Evolutionary conservation across 2,113 vertebrate species (phyloP), one percentile per base, ranked within the genome.

Genomic region (Talpa occidentalis): DNA sequence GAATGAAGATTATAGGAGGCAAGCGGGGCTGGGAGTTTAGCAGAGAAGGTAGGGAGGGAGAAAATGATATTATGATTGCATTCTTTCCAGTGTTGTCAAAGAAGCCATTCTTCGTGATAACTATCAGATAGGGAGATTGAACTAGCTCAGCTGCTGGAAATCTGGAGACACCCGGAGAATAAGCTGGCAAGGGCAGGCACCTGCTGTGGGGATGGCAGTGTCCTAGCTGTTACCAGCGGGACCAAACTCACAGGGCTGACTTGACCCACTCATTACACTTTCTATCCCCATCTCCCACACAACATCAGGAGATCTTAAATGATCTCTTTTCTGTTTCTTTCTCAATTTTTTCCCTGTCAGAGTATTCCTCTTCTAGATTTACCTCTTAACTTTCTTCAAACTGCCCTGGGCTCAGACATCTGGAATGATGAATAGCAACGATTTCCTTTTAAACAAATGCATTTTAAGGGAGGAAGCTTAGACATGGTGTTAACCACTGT

Each of bases 141-240:
- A 49, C 64, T 32, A n/a, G 66, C 47, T 52, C 24, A 72, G 30
- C 9, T 28, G 15, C 19, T 85, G 64, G 62, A 69, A 67, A 15
- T 24, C 59, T 30, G 35, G n/a, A 66, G 19, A 10, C 9, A 28
- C 16, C 11, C 35, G 32, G 37, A 37, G 22, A 40, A 22, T 17
- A 22, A 17, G 19, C 24, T 47, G 35, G 37, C 30, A 64, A 70
- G 21, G 21, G 10, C 8, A 59, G 16, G 26, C 12, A 21, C 47
- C 4, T 0, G 2, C 28, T 16, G 0, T 8, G 32, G 15, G 72
- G 32, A 1, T 54, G 10, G 21, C 35, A 28, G 19, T 26, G 1
- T 19, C 28, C 10, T 10, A 74, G 14, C 32, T 47, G 42, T 28
- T 22, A 1, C 14, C 5, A 4, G 6, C 1, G 15, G 52, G 47